Base-by-base conservation (phyloP, 2,888 invertebrate genomes). In the Drosophila siamana region DNA sequence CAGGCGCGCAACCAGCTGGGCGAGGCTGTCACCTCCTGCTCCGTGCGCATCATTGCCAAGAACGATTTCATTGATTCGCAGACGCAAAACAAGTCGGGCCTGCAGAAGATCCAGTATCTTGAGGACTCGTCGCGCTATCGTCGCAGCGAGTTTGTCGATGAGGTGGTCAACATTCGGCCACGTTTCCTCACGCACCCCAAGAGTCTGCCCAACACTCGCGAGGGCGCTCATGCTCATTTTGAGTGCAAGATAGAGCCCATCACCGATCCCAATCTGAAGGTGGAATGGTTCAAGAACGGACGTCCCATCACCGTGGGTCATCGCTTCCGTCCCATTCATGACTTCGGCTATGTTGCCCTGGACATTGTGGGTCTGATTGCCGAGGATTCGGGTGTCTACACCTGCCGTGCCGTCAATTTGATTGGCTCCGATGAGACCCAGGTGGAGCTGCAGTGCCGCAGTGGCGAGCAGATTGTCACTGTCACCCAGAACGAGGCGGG, bases 211-310 rank as follows among this genome's bases (percentile, higher is more conserved):
- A 96, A 96, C 84, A 95, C 98, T 82, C 94, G 95, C 54, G 98
- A 99, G 93, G 96, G 98, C 43, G 95, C 97, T 79, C 97, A 97
- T 90, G 98, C 98, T 47, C 99, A 99, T 92, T 98, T 99, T 92
- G 99, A 99, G 93, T 98, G 98, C 91, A 98, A 98, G 91, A 94
- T 99, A 33, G 98, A 98, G 92, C 99, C 99, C 33, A 97, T 99
- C 7, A 98, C 98, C 5, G 99, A 99, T 93, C 95, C 99, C 0
- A 98, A 98, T 89, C 94, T 99, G 82, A 97, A 97, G 92, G 98
- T 99, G 3, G 98, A 98, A 93, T 99, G 99, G 99, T 98, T 95
- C 90, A 98, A 97, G 91, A 97, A 99, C 92, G 98, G 98, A 43
- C 95, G 96, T 82, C 98, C 98, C 24, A 95, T 99, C 55, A 98